Base-by-base conservation (phyloP, 2,888 invertebrate species). In the Athalia cordata region DNA sequence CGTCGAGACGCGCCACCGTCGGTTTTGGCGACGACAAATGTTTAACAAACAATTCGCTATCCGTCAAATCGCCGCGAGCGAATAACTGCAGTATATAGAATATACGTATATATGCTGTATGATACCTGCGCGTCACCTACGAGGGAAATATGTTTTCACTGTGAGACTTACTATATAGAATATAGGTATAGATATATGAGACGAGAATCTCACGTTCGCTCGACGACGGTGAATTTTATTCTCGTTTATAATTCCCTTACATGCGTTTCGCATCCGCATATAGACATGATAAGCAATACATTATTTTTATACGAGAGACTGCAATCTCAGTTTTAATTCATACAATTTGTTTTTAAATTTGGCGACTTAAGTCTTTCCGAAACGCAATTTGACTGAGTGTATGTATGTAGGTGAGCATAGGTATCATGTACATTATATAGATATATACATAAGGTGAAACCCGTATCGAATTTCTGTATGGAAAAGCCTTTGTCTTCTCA, bases 401-500 rank as follows among this genome's bases (percentile, higher is more conserved):
- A 65, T 55, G 55, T 47, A 49, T 66, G 7, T 45, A 62, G 9
- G 8, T 55, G 2, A 15, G 8, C 13, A 13, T 13, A 15, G 62
- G 29, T 62, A 62, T 15, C 13, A 62, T 29, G 13, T 62, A 15
- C 29, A n/a, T 8, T 13, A n/a, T n/a, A 3, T 55, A 8, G 9
- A n/a, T 7, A 62, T 7, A 62, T n/a, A 15, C 62, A 52, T 65
- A 78, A 75, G 72, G 70, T 75, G 62, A 78, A 75, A 43, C 66
- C 78, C 78, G 76, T 76, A 75, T 78, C 78, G 78, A 78, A 78
- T 78, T 78, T 76, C 57, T 45, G 57, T 13, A 75, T 67, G 75
- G 49, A 72, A 78, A 64, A 64, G 76, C 76, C 76, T 78, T 78
- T 78, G 78, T 75, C 78, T 76, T 75, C 75, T 78, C 78, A 78